Conservation (phyloP, 2,113 vertebrate genomes). For the Gymnocephalus cernua region DNA sequence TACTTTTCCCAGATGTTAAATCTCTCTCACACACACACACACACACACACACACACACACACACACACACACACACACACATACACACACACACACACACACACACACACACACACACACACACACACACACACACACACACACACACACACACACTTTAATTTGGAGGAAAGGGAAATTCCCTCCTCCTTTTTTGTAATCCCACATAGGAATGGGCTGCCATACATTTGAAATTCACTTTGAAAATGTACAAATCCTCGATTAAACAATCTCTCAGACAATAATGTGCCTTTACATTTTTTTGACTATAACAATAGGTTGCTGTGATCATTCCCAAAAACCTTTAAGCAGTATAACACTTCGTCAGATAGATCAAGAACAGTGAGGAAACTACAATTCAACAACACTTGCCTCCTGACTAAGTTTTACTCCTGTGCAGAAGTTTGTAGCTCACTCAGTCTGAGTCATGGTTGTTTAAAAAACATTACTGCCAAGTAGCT, state of each 20-base stretch:
- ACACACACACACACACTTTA: not conserved
- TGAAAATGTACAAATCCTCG: not conserved
- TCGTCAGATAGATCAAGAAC: not conserved
- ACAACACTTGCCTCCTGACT: not conserved
- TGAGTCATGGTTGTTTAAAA: not conserved
- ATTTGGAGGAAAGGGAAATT: not conserved
- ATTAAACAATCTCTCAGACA: not conserved
- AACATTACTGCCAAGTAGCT: constrained; percentile 1
- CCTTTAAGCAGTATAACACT: not conserved
- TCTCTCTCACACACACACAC: too few species aligned
- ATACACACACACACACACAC: too few species aligned
- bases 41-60: too few species aligned
- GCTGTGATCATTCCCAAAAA: too few species aligned
- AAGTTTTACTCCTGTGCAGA: not conserved
- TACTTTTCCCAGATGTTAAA: not conserved
- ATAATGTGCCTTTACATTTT: too few species aligned
- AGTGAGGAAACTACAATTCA: too few species aligned
- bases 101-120: too few species aligned
- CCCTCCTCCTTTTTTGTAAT: not conserved
- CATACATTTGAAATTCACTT: not conserved
- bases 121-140: too few species aligned
- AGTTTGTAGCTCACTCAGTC: not conserved
- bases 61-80: too few species aligned
- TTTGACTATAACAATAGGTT: too few species aligned
- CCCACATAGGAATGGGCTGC: too few species aligned